Evolutionary conservation across 2,888 invertebrate species (phyloP), one percentile per base, ranked within the genome.

Genomic region (Eristalis tenax): DNA sequence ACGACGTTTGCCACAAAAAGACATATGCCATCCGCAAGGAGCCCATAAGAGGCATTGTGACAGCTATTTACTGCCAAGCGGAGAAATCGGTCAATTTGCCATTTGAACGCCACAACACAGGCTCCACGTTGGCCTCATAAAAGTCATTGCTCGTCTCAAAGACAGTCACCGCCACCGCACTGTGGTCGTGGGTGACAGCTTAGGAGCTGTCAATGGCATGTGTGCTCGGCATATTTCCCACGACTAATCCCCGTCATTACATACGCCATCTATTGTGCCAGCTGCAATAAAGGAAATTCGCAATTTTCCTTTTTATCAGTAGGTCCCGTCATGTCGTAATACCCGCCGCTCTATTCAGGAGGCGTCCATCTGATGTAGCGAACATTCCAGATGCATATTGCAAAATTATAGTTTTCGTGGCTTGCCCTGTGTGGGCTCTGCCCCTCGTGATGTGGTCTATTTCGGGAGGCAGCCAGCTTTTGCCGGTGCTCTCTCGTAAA

Each of bases 281-380:
- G 68, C 43, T 63, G 68, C 68, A 76, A 68, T 76, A 76, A 76
- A 18, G 50, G 50, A 68, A 68, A 43, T 61, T 76, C 68, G 23
- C 68, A 43, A 61, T 76, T 32, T 61, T 43, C 66, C 35, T 43
- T 40, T 68, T 68, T 68, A 68, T 68, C 59, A 28, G 59, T 50
- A 50, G 18, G 8, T 8, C 43, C n/a, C 59, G 38, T 65, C 8
- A 56, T 18, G 26, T 66, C 28, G 38, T n/a, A 40, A 66, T 66
- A 26, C 32, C 26, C 0, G n/a, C 23, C 56, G 23, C 18, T n/a
- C 38, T 23, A 10, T 32, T n/a, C 11, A 68, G 28, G 26, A 35
- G 15, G 15, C 56, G 69, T 57, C 15, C 22, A 5, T n/a, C 50
- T 13, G 26, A 50, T 35, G 61, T 68, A 23, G 61, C n/a, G 50